Base-by-base conservation (phyloP, 1,140 invertebrate genomes). In the Solenopsis fugax region DNA sequence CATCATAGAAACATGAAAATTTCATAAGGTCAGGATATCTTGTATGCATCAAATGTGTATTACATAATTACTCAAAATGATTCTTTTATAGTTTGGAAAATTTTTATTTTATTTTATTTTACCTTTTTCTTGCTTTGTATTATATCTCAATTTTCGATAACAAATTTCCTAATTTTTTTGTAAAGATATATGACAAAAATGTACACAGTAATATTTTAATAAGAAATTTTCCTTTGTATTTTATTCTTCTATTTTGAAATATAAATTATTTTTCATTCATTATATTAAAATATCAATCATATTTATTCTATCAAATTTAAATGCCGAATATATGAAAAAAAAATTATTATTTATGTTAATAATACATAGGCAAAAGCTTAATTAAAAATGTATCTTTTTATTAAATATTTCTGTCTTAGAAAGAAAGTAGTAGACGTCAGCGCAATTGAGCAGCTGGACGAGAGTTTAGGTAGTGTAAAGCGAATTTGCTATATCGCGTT, bases 1-100 rank as follows among this genome's bases (percentile, higher is more conserved):
- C 58, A 45, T 76, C 12, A n/a, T 24, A 76, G 13, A 45, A 75
- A 45, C n/a, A 21, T 67, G 7, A 41, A 29, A 76, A 24, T 60
- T 72, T 52, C 16, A 50, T 29, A 69, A 69, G n/a, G n/a, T n/a
- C 41, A 69, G 13, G 21, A 69, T 69, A 24, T 50, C 0, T n/a
- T 24, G 29, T n/a, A 21, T 24, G 3, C 41, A 41, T 21, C 29
- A 75, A 58, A 3, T 75, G 24, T 45, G 1, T 45, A 18, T 58
- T 16, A 24, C 10, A 21, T 18, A 60, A 58, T 45, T 76, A 9
- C 0, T 24, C 2, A 0, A 21, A 56, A 21, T 37, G 21, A 13
- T n/a, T 56, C 71, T 75, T 76, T 60, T 10, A 3, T 4, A 2
- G 7, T 37, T 73, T 73, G 16, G 3, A 75, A 29, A 29, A 29